Evolutionary conservation across 2,888 invertebrate species (phyloP), one percentile per base, ranked within the genome.

Genomic region (Caenorhabditis sinica): DNA sequence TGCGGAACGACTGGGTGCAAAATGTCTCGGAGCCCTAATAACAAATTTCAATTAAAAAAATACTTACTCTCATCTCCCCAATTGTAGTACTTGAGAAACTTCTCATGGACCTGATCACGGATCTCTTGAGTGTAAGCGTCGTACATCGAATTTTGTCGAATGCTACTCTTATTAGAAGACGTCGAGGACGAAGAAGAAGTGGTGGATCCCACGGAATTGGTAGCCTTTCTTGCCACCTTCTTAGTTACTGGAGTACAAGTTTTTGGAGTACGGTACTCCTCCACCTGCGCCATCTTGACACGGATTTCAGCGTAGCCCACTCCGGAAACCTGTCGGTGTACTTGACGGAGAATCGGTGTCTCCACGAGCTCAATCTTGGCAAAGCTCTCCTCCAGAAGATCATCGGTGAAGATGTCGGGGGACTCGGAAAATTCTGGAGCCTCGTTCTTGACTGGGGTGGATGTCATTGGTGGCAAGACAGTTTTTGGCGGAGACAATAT

Each of bases 51-150:
- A 56, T 28, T 56, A 56, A 20, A 23, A 25, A 8, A 11, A 28
- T 28, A 56, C 53, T 56, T 11, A 56, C 56, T 28, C 28, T 56
- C 56, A 28, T 25, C 15, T 15, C 56, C 23, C 56, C 56, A 56
- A 2, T 25, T 28, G 56, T 15, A 56, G 28, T 56, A 56, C 28
- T 56, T 56, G 13, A 28, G 3, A 13, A 56, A 56, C 28, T 56
- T 56, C 15, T 13, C 2, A 15, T 56, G 56, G 3, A 56, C 56
- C 28, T 56, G 13, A 11, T 56, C 56, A 9, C 56, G 25, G 28
- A 56, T 56, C 28, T 28, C 15, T 15, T 40, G 40, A 13, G 40
- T 51, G 5, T 0, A 20, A 4, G 51, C n/a, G 20, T 23, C 23
- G 20, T n/a, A 23, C 20, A 11, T 11, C 1, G 51, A 51, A 5